Base-by-base conservation (phyloP, 2,888 invertebrate species). In the Netelia virgata region DNA sequence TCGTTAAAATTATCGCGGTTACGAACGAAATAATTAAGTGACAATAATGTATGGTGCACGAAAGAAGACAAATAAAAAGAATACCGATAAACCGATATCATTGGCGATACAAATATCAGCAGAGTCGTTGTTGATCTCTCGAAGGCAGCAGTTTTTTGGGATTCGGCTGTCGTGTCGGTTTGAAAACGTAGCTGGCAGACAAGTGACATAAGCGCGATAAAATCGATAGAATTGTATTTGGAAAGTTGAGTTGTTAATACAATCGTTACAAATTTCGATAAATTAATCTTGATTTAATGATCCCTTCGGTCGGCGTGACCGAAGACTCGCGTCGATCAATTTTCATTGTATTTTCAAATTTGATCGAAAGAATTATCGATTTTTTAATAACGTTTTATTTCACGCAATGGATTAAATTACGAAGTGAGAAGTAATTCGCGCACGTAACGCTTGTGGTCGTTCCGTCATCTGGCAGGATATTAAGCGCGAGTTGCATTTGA, bases 81-180 rank as follows among this genome's bases (percentile, higher is more conserved):
- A 70, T 55, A 57, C 18, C n/a, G 6, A 41, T 36, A 11, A 73
- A 74, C n/a, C 11, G 53, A 55, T 14, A 23, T 16, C 16, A 75
- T 41, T 36, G 20, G 43, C 16, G 36, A 16, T 47, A 36, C 11
- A 23, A 47, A 16, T 57, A 53, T 84, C 77, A 70, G 63, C 76
- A 81, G 70, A 84, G 81, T 77, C 84, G 77, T 81, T 81, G 77
- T 84, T 81, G 73, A 50, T 70, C 81, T 53, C 36, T 73, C 80
- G 63, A 74, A 77, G 73, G 84, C 84, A 84, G 77, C 76, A 80
- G 66, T 80, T 70, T 81, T 83, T 68, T 72, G 84, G 84, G 84
- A 55, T 81, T 63, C 73, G 81, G 77, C 63, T 69, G 73, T 81
- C 81, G 76, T 50, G 73, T 81, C 57, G 81, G 70, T 63, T 74